phyloP scores from a whole-genome alignment of 2,888 invertebrate genomes.

The Habroteleia sp. region DNA sequence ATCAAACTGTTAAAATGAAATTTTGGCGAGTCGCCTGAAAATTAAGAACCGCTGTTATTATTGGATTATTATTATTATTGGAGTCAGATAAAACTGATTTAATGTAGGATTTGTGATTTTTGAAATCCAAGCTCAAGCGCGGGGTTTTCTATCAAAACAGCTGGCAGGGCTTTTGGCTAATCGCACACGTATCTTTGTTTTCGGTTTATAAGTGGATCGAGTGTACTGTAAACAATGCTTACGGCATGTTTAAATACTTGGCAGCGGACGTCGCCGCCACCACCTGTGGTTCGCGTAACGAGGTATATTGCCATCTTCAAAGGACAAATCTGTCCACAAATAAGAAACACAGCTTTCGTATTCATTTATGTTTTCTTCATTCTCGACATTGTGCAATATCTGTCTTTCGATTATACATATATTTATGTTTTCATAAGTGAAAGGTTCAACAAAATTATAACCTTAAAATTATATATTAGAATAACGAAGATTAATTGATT shows the following conservation, averaged over 20 bases:
- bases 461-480: no score
- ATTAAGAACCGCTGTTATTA: no score
- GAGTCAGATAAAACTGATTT: no score
- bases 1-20: no score
- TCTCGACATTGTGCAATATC: no score
- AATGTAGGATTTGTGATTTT: not conserved
- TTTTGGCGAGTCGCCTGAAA: no score
- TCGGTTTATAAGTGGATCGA: slow-evolving; percentile 33
- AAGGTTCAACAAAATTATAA: no score
- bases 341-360: slow-evolving; percentile 14
- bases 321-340: slow-evolving; percentile 13
- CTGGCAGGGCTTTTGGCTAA: not conserved
- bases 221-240: slow-evolving; percentile 45
- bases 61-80: no score
- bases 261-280: slow-evolving; percentile 28
- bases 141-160: not conserved
- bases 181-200: slow-evolving; percentile 18
- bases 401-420: no score
- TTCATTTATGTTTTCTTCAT: no score
- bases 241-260: slow-evolving; percentile 54
- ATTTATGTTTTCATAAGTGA: no score
- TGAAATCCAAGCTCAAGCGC: not conserved
- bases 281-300: slow-evolving; percentile 48
- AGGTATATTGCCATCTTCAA: slow-evolving; percentile 32
- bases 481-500: no score